A percentile compares a stretch with the other conserved stretches of the same genome.
phyloP scores from a whole-genome alignment of 1,140 invertebrate species.

The Anagrus nilaparvatae region DNA sequence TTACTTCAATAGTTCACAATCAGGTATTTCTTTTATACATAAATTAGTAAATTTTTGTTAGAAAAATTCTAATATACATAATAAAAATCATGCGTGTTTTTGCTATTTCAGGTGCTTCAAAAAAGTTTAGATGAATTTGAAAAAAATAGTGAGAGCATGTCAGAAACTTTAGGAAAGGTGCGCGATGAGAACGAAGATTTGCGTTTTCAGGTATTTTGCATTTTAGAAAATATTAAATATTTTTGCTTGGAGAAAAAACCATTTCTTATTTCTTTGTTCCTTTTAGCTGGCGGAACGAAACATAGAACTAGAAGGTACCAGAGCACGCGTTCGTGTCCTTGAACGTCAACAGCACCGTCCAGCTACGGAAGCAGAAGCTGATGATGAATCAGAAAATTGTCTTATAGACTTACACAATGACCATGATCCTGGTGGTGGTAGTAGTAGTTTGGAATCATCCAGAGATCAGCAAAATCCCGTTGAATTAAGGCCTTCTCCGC shows the following conservation, averaged over 20 bases:
- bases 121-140: slow-evolving; percentile 55
- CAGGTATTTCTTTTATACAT: slow-evolving; percentile 46
- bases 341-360: slow-evolving; percentile 43
- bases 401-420: slow-evolving; percentile 35
- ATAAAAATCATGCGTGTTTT: slow-evolving; percentile 1
- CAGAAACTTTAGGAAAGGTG: slow-evolving; percentile 58
- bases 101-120: slow-evolving; percentile 50
- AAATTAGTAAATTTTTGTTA: slow-evolving; percentile 1
- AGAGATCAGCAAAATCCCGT: no score
- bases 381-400: slow-evolving; percentile 31
- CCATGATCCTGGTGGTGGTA: slow-evolving; percentile 14
- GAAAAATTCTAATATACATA: not conserved
- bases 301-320: slow-evolving; percentile 70
- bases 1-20: slow-evolving; percentile 73
- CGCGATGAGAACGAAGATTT: slow-evolving; percentile 72
- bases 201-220: slow-evolving; percentile 57
- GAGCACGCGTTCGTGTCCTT: slow-evolving; percentile 59
- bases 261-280: not conserved
- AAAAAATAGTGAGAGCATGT: slow-evolving; percentile 51
- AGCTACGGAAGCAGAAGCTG: slow-evolving; percentile 30
- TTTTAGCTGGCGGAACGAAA: slow-evolving; percentile 66
- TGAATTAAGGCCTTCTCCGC: slow-evolving; percentile 44
- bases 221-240: slow-evolving; percentile 1
- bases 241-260: not conserved
- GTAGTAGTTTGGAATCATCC: no score